Conservation (phyloP, 2,797 vertebrate species). For the Poecile montanus region DNA sequence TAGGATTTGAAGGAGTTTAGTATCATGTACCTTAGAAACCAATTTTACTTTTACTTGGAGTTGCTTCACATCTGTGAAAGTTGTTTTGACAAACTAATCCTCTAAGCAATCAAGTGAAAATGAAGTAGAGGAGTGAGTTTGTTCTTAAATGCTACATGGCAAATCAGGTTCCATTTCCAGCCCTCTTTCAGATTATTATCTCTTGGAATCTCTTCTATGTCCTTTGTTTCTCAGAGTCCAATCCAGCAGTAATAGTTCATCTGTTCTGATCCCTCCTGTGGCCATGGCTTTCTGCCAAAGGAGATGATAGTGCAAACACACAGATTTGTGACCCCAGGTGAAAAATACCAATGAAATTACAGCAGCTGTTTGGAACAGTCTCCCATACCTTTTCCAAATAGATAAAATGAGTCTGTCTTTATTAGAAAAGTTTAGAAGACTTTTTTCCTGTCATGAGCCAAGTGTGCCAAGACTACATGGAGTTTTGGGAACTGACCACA, state of each 20-base stretch:
- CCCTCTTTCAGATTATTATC: background rate
- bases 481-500: background rate
- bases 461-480: slow-evolving; percentile 13
- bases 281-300: background rate
- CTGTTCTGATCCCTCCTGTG: background rate
- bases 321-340: slow-evolving; percentile 31
- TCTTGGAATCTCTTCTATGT: background rate
- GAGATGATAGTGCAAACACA: slow-evolving; percentile 42
- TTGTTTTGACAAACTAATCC: background rate
- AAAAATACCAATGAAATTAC: slow-evolving; percentile 64
- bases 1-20: background rate
- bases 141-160: background rate
- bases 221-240: background rate
- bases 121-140: background rate
- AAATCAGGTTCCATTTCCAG: background rate
- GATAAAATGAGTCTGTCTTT: slow-evolving; percentile 30
- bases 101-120: background rate
- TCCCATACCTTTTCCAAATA: slow-evolving; percentile 10
- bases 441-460: background rate
- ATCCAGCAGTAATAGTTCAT: background rate
- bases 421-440: slow-evolving; percentile 44
- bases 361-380: slow-evolving; percentile 53
- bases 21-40: background rate
- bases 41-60: background rate
- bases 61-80: background rate